phyloP scores from a whole-genome alignment of 2,888 invertebrate genomes.

The Anthrax anthrax region DNA sequence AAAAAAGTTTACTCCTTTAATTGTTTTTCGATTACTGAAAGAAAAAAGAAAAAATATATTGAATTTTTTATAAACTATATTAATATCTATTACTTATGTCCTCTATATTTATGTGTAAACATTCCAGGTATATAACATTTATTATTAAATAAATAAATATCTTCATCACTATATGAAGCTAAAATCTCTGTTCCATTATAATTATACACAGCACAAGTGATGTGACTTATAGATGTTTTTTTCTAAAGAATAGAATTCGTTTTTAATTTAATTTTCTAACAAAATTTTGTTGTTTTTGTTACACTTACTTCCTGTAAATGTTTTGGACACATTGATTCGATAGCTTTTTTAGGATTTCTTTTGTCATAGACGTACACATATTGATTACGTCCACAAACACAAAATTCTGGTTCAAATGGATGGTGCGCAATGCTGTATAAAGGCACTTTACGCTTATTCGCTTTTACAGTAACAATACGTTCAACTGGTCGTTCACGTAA shows the following conservation, averaged over 20 bases:
- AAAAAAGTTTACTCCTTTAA: constrained; percentile 89
- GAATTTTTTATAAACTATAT: background rate
- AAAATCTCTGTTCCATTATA: constrained; percentile 81
- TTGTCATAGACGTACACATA: constrained; percentile 64
- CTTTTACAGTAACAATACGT: constrained; percentile 41
- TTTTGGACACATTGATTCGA: constrained; percentile 49
- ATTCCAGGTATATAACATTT: constrained; percentile 35
- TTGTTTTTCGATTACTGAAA: constrained; percentile 54
- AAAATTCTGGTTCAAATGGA: constrained; percentile 66
- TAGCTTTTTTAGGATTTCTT: constrained; percentile 39
- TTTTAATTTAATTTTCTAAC: background rate
- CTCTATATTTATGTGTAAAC: constrained; percentile 42
- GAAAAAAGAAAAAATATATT: background rate
- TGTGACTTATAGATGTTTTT: constrained; percentile 38
- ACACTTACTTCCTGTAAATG: constrained; percentile 18
- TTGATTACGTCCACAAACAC: constrained; percentile 70
- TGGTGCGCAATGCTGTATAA: constrained; percentile 79
- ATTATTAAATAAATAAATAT: constrained; percentile 77
- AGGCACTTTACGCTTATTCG: constrained; percentile 48
- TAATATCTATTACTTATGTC: constrained; percentile 37
- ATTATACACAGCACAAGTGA: constrained; percentile 85
- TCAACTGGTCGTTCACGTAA: constrained; percentile 41
- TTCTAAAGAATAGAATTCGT: constrained; percentile 16
- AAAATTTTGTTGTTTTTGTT: background rate
- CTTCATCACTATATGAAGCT: constrained; percentile 88